Conservation (phyloP, 2,113 vertebrate species). For the Nyctereutes procyonoides region DNA sequence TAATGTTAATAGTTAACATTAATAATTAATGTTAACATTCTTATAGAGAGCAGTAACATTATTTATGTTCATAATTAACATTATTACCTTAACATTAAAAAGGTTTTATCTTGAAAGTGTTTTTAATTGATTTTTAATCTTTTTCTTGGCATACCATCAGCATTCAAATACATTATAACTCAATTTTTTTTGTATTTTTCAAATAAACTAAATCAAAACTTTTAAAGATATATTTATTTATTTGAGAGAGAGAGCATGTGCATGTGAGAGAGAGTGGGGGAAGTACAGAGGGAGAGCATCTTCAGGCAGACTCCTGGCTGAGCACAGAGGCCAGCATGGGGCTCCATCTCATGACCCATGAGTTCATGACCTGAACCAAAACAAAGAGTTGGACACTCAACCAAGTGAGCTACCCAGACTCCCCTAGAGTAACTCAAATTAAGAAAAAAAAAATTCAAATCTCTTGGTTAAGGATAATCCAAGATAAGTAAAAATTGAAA, state of each 20-base stretch:
- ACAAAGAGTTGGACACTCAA: not conserved
- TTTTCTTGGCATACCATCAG: not conserved
- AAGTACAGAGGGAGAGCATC: not conserved
- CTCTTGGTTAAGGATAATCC: not conserved
- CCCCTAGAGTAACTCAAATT: not conserved
- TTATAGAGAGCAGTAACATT: not conserved
- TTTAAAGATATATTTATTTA: not conserved
- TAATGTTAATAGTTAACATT: not conserved
- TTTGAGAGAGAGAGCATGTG: not conserved
- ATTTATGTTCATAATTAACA: not conserved
- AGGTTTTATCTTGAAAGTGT: not conserved
- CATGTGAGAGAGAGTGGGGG: not conserved
- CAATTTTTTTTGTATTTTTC: not conserved
- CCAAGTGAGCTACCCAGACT: not conserved
- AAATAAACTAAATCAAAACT: not conserved
- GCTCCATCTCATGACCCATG: not conserved
- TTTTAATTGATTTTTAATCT: not conserved
- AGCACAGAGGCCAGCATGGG: not conserved
- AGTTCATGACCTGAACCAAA: not conserved
- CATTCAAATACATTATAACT: not conserved
- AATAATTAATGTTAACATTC: not conserved
- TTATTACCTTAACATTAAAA: not conserved
- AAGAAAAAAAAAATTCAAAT: not conserved
- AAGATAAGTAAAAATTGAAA: not conserved
- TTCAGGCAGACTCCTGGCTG: not conserved